phyloP scores from a whole-genome alignment of 2,888 invertebrate species.

The Megastigmus dorsalis region DNA sequence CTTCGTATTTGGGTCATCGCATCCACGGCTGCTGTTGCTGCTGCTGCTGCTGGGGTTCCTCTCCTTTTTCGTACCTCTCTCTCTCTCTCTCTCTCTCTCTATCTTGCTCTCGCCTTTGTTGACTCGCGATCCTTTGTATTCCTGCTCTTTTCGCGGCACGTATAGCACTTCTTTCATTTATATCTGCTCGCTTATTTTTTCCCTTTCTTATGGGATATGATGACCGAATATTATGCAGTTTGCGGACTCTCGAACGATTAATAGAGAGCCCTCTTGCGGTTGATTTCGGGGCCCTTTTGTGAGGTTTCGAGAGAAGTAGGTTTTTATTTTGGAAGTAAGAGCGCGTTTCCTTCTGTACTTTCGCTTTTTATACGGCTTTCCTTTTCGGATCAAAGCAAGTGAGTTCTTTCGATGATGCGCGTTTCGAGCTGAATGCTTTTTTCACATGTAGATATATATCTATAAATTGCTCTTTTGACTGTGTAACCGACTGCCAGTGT shows the following conservation, averaged over 20 bases:
- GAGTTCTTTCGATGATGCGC: not conserved
- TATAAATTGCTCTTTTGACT: no score
- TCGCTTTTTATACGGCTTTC: not conserved
- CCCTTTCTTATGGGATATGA: no score
- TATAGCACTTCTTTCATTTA: no score
- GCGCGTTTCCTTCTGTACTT: constrained; percentile 16
- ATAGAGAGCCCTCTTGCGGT: no score
- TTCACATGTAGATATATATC: no score
- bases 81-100: not conserved
- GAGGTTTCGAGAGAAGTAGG: no score
- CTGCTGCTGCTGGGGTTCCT: constrained; percentile 63
- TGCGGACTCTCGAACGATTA: no score
- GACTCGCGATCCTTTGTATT: not conserved
- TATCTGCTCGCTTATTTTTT: not conserved
- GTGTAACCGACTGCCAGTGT: no score
- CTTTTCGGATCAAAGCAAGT: no score
- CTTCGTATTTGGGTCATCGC: constrained; percentile 73
- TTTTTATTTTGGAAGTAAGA: constrained; percentile 34
- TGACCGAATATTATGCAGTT: no score
- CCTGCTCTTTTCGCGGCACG: no score
- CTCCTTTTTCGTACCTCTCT: no score
- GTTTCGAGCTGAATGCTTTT: not conserved
- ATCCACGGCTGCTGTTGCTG: constrained; percentile 68
- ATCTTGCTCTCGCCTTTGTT: not conserved
- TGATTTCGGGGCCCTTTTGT: not conserved